phyloP scores from a whole-genome alignment of 2,888 invertebrate genomes.

The Thelaira solivaga region DNA sequence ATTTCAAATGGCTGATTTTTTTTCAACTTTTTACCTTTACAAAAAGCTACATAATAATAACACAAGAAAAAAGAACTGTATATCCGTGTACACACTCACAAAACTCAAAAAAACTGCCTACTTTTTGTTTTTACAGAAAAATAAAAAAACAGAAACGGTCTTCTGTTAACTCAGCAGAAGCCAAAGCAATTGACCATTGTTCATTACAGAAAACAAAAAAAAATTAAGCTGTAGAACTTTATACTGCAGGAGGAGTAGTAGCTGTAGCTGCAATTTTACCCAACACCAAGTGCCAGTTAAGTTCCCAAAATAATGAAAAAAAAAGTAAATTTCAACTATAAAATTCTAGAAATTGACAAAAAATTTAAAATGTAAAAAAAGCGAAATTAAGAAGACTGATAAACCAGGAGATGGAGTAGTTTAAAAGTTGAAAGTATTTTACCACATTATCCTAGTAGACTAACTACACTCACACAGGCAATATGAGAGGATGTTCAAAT shows the following conservation, averaged over 20 bases:
- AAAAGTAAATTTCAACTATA: slow-evolving; percentile 40
- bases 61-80: slow-evolving; percentile 10
- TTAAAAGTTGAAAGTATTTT: slow-evolving; percentile 13
- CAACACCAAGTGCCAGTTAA: slow-evolving; percentile 33
- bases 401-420: background rate
- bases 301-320: slow-evolving; percentile 39
- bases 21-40: slow-evolving; percentile 32
- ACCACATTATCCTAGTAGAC: slow-evolving; percentile 39
- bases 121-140: slow-evolving; percentile 7
- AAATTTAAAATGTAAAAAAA: slow-evolving; percentile 21
- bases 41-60: slow-evolving; percentile 13
- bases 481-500: slow-evolving; percentile 41
- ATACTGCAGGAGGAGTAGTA: background rate
- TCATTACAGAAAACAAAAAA: background rate
- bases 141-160: background rate
- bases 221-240: slow-evolving; percentile 1
- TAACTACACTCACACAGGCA: too few species aligned
- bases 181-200: slow-evolving; percentile 62
- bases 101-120: slow-evolving; percentile 18
- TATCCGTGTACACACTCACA: background rate
- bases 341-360: slow-evolving; percentile 55
- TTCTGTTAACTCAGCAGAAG: slow-evolving; percentile 38
- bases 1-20: slow-evolving; percentile 28
- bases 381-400: slow-evolving; percentile 9
- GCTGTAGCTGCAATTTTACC: background rate